phyloP scores from a whole-genome alignment of 2,797 vertebrate species.

The Phaenicophaeus curvirostris region DNA sequence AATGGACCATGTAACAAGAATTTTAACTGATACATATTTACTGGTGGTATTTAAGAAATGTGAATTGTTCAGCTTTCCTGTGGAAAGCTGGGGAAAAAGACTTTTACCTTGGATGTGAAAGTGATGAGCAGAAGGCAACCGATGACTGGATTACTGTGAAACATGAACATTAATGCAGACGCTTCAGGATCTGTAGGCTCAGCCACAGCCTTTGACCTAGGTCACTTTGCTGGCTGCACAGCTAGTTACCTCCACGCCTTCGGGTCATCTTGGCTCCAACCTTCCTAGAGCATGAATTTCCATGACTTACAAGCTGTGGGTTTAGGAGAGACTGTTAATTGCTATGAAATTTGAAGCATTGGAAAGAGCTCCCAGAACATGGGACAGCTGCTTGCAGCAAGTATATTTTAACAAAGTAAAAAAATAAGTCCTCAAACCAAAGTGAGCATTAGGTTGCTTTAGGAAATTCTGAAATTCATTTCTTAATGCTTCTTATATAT shows the following conservation, averaged over 20 bases:
- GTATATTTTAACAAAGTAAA: background rate
- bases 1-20: background rate
- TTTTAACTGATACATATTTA: background rate
- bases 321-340: constrained; percentile 17
- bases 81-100: no score
- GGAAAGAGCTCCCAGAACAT: background rate
- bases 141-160: background rate
- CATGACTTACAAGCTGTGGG: background rate
- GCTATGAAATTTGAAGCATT: constrained; percentile 22
- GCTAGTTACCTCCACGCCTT: constrained; percentile 30
- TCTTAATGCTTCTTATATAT: background rate
- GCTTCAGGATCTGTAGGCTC: background rate
- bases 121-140: background rate
- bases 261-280: constrained; percentile 55
- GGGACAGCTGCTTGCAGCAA: background rate
- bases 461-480: background rate
- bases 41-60: background rate
- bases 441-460: background rate
- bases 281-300: constrained; percentile 14
- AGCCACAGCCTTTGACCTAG: background rate
- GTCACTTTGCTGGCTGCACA: constrained; percentile 45
- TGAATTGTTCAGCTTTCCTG: background rate
- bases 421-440: background rate
- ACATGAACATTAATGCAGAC: background rate
- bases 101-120: background rate